These are phyloP conservation scores for Drosophila paramelanica DNA, from an alignment of 2,888 invertebrate species.

Conservation along the genomic window DNA sequence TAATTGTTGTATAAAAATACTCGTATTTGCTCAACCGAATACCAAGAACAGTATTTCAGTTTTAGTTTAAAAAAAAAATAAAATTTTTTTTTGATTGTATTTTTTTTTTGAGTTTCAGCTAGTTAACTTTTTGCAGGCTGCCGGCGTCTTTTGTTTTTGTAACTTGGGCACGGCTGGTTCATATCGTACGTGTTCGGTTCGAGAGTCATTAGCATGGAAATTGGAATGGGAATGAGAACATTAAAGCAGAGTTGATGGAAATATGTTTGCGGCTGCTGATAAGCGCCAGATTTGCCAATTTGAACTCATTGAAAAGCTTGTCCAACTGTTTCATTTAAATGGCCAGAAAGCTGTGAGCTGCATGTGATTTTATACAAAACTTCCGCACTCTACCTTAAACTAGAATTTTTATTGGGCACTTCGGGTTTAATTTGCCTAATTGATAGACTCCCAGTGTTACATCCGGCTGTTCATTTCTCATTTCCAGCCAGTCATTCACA, in stretches of 20 bases:
- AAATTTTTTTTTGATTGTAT: conserved; percentile 3
- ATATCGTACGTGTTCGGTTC: conserved; percentile 57
- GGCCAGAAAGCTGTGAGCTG: conserved; percentile 22
- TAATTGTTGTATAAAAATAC: conserved; percentile 58
- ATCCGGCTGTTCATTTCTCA: conserved; percentile 47
- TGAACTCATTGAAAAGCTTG: neutral
- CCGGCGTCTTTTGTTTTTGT: conserved; percentile 30
- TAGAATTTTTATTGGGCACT: conserved; percentile 23
- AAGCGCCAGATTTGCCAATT: conserved; percentile 40
- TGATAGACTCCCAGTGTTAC: conserved; percentile 30
- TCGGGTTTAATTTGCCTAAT: conserved; percentile 50
- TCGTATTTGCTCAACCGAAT: conserved; percentile 42
- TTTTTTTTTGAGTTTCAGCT: conserved; percentile 6
- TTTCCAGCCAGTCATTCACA: conserved; percentile 10
- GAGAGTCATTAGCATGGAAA: conserved; percentile 30
- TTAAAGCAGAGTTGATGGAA: conserved; percentile 45
- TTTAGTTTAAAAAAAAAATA: conserved; percentile 7
- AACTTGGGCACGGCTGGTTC: conserved; percentile 43
- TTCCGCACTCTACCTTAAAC: conserved; percentile 26
- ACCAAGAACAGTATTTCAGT: conserved; percentile 46
- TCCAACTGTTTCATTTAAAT: conserved; percentile 9
- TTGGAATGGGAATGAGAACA: conserved; percentile 19
- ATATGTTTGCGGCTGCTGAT: conserved; percentile 48
- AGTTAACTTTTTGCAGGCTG: conserved; percentile 21
- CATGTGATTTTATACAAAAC: conserved; percentile 30